Evolutionary conservation across 1,140 invertebrate species (phyloP).

Genomic region (Rhagoletis pomonella): DNA sequence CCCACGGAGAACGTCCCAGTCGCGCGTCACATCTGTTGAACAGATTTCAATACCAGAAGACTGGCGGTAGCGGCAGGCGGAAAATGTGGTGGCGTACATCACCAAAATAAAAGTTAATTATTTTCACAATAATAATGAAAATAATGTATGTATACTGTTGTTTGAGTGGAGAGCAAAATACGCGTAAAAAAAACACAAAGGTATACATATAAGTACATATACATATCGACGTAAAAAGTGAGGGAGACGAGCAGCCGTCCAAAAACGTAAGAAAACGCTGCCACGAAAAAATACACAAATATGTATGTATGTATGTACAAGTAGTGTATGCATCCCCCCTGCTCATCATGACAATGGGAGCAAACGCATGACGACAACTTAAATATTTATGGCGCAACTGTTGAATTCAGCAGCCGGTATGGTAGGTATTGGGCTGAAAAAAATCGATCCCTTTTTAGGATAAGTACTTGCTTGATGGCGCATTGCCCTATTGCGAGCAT

Average conservation of each 20-base stretch:
- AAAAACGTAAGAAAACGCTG: not conserved
- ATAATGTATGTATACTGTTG: not conserved
- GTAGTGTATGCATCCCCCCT: not conserved
- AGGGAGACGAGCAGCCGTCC: not conserved
- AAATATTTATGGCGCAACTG: slow-evolving; percentile 26
- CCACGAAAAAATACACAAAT: not conserved
- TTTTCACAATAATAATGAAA: slow-evolving; percentile 32
- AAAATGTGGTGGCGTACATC: slow-evolving; percentile 38
- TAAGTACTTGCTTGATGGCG: not conserved
- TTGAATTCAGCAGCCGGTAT: not conserved
- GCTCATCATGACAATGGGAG: not conserved
- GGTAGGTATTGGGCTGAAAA: not conserved
- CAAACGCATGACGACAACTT: slow-evolving; percentile 30
- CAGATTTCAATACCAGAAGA: slow-evolving; percentile 37
- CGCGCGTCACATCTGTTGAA: slow-evolving; percentile 52
- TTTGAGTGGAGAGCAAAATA: not conserved
- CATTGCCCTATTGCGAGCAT: not conserved
- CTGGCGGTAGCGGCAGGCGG: slow-evolving; percentile 1
- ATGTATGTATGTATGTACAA: too few species aligned
- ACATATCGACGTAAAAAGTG: slow-evolving; percentile 4
- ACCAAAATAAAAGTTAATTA: slow-evolving; percentile 49
- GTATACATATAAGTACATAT: not conserved
- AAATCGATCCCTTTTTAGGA: not conserved
- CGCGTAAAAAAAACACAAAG: not conserved
- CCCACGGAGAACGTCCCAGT: not conserved